Evolutionary conservation across 92 coral and sea anemone genomes (phyloP), one percentile per base, ranked within the genome.

Genomic region (Isaurus tuberculatus): DNA sequence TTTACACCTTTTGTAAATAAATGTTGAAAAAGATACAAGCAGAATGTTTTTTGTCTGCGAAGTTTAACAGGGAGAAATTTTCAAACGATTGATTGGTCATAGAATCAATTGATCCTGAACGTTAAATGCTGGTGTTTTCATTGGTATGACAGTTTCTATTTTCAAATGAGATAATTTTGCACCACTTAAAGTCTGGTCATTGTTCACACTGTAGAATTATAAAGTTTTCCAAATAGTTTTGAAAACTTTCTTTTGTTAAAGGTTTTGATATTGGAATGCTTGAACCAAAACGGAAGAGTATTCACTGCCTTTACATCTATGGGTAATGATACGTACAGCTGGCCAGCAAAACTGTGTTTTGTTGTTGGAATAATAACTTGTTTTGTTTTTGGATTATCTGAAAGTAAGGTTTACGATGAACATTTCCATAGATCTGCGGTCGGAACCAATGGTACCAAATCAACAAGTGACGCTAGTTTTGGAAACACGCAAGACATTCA

Each of bases 101-200:
- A 57, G 34, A 58, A 28, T 34, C 82, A 77, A 58, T 8, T 77
- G 82, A 77, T 64, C 82, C 80, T 20, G 30, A 53, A 74, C 64
- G 33, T 77, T 60, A 33, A 13, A 57, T 51, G 43, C 69, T 58
- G 49, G 69, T 77, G 82, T 60, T 77, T 25, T 58, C 68, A 77
- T 77, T 57, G 82, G 57, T 30, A 33, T 77, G 82, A 77, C 82
- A 77, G 4, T 34, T 77, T 22, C 36, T 3, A 43, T 19, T 58
- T 58, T n/a, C 1, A 77, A 49, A 77, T 77, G 82, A 77, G 82
- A 77, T 77, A 77, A 77, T 77, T 19, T 58, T 14, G 33, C 4
- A 34, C n/a, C 10, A 6, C 2, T 9, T 5, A 77, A 32, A 61
- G 70, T 5, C 10, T 26, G 14, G 27, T 25, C 69, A 8, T 9